Percentiles rank a stretch among this genome's conserved stretches.
Conservation (phyloP, 1,140 invertebrate genomes). For the Nebria ingens region DNA sequence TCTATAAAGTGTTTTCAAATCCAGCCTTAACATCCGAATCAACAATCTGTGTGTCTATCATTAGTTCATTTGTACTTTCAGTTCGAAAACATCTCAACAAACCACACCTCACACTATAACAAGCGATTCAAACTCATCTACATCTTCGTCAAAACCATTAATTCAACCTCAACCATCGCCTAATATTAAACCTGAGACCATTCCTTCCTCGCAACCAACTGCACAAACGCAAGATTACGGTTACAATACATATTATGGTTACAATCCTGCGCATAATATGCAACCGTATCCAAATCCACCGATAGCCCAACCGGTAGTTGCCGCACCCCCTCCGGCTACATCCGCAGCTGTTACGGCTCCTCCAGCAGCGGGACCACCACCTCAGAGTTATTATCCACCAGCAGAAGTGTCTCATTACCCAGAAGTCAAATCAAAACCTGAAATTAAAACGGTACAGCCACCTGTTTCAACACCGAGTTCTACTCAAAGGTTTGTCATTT, state of each 20-base stretch:
- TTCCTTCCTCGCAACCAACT: not conserved
- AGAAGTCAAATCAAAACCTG: not conserved
- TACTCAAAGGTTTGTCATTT: not conserved
- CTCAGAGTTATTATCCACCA: constrained; percentile 1
- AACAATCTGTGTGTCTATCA: too few relatives aligned
- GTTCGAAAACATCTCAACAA: too few relatives aligned
- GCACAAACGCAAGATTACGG: not conserved
- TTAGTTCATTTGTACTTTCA: too few relatives aligned
- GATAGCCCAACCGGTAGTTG: too few relatives aligned
- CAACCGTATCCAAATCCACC: not conserved
- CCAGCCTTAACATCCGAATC: too few relatives aligned
- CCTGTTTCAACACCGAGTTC: not conserved
- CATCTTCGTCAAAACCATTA: not conserved
- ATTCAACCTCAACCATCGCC: not conserved
- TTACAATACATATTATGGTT: not conserved
- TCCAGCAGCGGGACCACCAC: not conserved
- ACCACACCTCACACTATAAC: too few relatives aligned
- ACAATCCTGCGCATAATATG: not conserved
- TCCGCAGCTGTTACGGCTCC: too few relatives aligned
- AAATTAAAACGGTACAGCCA: not conserved
- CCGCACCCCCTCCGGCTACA: too few relatives aligned
- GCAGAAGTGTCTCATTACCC: not conserved
- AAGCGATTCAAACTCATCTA: not conserved
- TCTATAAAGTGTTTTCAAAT: too few relatives aligned
- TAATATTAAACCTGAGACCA: not conserved